These are phyloP conservation scores for Tinamus guttatus DNA, from an alignment of 2,113 vertebrate genomes.

Conservation along the genomic window DNA sequence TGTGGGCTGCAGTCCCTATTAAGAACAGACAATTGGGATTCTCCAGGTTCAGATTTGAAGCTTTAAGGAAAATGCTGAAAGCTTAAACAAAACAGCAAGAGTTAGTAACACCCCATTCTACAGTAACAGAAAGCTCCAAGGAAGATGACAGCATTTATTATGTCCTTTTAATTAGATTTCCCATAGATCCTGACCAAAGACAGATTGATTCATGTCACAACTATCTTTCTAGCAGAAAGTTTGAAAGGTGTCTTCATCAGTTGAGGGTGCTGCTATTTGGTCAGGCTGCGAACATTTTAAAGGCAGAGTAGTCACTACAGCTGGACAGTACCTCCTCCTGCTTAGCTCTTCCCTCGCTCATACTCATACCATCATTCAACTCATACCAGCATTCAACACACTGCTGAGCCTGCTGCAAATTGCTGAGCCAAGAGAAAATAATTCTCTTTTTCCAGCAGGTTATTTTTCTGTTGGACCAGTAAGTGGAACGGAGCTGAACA, in stretches of 20 bases:
- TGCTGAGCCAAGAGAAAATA: not conserved
- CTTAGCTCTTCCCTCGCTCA: not conserved
- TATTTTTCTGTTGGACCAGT: not conserved
- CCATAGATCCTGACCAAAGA: not conserved
- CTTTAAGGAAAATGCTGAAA: not conserved
- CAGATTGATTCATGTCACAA: not conserved
- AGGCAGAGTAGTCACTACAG: not conserved
- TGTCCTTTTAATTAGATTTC: not conserved
- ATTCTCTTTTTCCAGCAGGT: not conserved
- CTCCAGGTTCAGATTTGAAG: not conserved
- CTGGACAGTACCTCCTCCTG: not conserved
- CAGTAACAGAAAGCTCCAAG: not conserved
- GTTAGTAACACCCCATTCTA: not conserved
- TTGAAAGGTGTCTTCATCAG: not conserved
- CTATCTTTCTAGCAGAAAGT: not conserved
- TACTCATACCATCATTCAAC: not conserved
- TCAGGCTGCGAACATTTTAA: not conserved
- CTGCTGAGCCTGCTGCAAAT: not conserved
- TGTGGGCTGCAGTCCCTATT: not conserved
- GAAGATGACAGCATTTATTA: not conserved
- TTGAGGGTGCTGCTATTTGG: not conserved
- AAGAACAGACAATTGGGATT: not conserved
- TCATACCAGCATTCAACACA: not conserved
- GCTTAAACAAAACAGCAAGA: not conserved
- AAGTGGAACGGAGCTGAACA: not conserved